A percentile compares a stretch with the other conserved stretches of the same genome.
Evolutionary conservation across 2,888 invertebrate genomes (phyloP).

Genomic region (Morinoia aosen): DNA sequence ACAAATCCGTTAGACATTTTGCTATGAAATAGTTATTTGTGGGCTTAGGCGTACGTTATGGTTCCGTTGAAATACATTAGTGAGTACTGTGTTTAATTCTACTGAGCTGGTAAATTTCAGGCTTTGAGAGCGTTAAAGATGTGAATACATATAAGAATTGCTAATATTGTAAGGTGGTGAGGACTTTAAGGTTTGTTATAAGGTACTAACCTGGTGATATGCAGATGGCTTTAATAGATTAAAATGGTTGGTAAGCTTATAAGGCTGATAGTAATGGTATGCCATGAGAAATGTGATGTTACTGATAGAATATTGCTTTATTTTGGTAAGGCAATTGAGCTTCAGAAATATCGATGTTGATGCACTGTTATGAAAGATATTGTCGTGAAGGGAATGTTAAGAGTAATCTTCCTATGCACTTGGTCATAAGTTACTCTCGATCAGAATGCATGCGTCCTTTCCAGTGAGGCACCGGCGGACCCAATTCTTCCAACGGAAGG

Average conservation of each 20-base stretch:
- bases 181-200: constrained; percentile 3
- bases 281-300: constrained; percentile 46
- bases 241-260: constrained; percentile 6
- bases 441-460: not conserved
- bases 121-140: not conserved
- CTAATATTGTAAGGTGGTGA: not conserved
- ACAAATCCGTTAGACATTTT: not conserved
- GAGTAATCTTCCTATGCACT: not conserved
- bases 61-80: not conserved
- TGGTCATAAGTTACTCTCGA: constrained; percentile 5
- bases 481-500: not conserved
- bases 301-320: not conserved
- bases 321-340: not conserved
- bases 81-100: not conserved
- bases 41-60: not conserved
- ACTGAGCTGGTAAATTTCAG: not conserved
- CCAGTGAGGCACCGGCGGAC: not conserved
- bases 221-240: constrained; percentile 49
- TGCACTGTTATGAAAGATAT: not conserved
- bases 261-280: constrained; percentile 8
- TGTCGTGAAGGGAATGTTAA: not conserved
- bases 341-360: not conserved
- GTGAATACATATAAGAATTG: not conserved
- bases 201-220: constrained; percentile 41
- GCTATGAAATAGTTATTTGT: not conserved